These are phyloP conservation scores for Branchinecta lynchi DNA, from an alignment of 1,140 invertebrate genomes.

Conservation along the genomic window DNA sequence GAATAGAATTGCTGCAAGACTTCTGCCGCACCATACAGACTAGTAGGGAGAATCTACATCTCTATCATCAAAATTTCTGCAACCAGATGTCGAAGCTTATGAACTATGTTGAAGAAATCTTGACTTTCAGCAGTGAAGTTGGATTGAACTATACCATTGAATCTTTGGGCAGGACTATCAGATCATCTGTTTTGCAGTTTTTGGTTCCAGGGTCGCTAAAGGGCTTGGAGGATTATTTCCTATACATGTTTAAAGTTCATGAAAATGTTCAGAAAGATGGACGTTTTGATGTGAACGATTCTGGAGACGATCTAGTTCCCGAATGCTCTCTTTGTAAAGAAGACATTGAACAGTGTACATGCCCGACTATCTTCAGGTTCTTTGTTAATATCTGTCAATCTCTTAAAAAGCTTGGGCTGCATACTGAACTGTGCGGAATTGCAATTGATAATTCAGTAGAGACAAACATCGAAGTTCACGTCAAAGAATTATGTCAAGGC, in stretches of 20 bases:
- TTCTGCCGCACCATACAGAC: no score
- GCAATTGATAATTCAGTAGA: background rate
- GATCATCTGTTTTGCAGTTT: no score
- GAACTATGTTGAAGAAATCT: no score
- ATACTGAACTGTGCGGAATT: background rate
- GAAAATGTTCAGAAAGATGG: background rate
- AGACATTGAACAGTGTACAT: slow-evolving; percentile 51
- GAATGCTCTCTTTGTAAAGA: slow-evolving; percentile 53
- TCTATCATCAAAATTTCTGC: no score
- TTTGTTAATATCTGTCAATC: slow-evolving; percentile 63
- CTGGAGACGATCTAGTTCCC: slow-evolving; percentile 36
- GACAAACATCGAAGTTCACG: slow-evolving; percentile 22
- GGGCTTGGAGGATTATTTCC: background rate
- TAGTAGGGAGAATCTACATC: no score
- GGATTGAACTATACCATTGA: no score
- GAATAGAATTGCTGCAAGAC: no score
- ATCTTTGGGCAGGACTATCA: no score
- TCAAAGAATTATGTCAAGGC: slow-evolving; percentile 23
- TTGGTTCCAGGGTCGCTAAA: background rate
- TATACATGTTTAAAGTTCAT: background rate
- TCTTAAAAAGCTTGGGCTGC: background rate
- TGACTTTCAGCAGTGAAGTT: no score
- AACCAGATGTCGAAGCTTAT: no score
- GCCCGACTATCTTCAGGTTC: slow-evolving; percentile 50
- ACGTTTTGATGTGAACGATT: slow-evolving; percentile 35